phyloP scores from a whole-genome alignment of 2,888 invertebrate genomes.

The Actias luna region DNA sequence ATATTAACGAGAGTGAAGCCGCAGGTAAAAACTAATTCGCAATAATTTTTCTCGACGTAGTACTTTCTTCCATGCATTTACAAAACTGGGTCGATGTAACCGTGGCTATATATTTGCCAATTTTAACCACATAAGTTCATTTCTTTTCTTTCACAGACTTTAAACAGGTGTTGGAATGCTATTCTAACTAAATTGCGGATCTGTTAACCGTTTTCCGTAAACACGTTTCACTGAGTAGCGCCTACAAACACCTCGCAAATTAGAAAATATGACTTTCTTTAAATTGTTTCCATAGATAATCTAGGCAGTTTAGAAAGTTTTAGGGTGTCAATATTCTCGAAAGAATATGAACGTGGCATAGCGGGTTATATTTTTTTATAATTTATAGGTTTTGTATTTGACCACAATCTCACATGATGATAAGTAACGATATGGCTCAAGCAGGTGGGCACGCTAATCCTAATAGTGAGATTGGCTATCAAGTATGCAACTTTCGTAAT shows the following conservation, averaged over 20 bases:
- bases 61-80: not conserved
- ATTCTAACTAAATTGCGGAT: constrained; percentile 11
- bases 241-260: not conserved
- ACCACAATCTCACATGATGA: no score
- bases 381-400: no score
- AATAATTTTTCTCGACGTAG: not conserved
- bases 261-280: constrained; percentile 1
- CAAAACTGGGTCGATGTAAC: not conserved
- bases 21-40: no score
- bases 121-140: constrained; percentile 7
- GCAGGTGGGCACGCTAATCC: no score
- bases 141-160: constrained; percentile 9
- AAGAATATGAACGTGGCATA: not conserved
- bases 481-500: no score
- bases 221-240: constrained; percentile 3
- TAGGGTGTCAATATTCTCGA: not conserved
- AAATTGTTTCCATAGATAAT: not conserved
- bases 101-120: not conserved
- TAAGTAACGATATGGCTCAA: no score
- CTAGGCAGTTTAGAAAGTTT: not conserved
- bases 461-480: no score
- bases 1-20: no score
- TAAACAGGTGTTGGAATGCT: constrained; percentile 9
- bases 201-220: constrained; percentile 11
- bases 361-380: no score